These are phyloP conservation scores for Antheraea yamamai DNA, from an alignment of 2,888 invertebrate species.

Conservation along the genomic window DNA sequence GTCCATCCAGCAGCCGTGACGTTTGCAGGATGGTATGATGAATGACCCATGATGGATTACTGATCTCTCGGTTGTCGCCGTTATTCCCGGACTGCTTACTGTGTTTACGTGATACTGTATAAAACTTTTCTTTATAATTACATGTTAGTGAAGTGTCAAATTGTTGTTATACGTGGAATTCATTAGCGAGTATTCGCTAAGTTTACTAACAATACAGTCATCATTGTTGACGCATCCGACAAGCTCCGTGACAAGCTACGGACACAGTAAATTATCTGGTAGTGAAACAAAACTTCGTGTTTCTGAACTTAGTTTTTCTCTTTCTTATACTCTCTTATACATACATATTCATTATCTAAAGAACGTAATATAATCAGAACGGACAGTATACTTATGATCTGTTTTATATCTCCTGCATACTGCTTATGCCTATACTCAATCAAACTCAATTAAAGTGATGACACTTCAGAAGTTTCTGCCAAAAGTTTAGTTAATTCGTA, in stretches of 20 bases:
- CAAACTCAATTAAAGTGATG: too few relatives aligned
- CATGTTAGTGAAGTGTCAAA: not conserved
- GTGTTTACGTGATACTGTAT: not conserved
- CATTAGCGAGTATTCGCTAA: conserved; percentile 2
- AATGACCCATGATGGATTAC: not conserved
- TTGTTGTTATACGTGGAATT: not conserved
- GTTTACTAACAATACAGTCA: not conserved
- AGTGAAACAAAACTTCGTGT: not conserved
- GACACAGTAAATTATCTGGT: not conserved
- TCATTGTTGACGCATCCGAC: not conserved
- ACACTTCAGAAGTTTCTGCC: not conserved
- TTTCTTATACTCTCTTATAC: not conserved
- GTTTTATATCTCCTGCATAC: not conserved
- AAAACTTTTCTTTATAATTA: not conserved
- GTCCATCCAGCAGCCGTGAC: not conserved
- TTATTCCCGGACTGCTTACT: not conserved
- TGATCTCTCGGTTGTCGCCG: not conserved
- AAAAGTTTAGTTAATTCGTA: not conserved
- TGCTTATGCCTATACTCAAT: not conserved
- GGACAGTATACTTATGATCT: not conserved
- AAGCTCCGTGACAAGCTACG: not conserved
- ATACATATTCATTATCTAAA: not conserved
- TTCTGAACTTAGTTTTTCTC: not conserved
- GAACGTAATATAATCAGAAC: not conserved
- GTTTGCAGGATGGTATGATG: not conserved